Percentiles rank a stretch among this genome's conserved stretches.
Conservation (phyloP, 2,797 vertebrate genomes). For the Propithecus deckenii region DNA sequence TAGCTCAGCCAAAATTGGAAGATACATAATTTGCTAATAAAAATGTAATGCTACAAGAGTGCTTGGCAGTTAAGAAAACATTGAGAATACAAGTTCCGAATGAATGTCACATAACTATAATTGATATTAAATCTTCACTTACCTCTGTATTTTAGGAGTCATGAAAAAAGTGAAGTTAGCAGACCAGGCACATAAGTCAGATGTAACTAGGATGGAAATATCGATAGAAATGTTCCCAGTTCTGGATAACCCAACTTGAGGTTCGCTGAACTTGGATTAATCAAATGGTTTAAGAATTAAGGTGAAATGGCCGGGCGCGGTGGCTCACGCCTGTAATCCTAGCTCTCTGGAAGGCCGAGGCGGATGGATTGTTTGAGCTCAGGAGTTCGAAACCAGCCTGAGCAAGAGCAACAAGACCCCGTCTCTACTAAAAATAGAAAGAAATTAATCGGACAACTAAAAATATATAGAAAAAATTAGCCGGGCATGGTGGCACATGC, state of each 20-base stretch:
- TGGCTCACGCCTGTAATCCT: no score
- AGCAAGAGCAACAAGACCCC: no score
- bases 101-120: constrained; percentile 23
- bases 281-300: constrained; percentile 19
- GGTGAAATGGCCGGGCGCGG: background rate
- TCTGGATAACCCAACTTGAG: constrained; percentile 4
- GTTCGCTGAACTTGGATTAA: constrained; percentile 25
- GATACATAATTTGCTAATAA: constrained; percentile 30
- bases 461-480: no score
- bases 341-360: no score
- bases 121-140: constrained; percentile 58
- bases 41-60: constrained; percentile 3
- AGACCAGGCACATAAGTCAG: background rate
- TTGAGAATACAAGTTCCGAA: constrained; percentile 36
- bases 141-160: constrained; percentile 39
- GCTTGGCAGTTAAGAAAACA: constrained; percentile 12
- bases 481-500: no score
- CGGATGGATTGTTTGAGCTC: no score
- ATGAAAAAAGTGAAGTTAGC: constrained; percentile 32
- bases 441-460: no score
- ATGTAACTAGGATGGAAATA: constrained; percentile 42
- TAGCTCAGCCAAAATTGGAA: background rate
- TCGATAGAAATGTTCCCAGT: background rate
- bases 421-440: no score
- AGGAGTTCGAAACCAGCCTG: no score